phyloP scores from a whole-genome alignment of 2,888 invertebrate genomes.

The Drosophila kanekoi region DNA sequence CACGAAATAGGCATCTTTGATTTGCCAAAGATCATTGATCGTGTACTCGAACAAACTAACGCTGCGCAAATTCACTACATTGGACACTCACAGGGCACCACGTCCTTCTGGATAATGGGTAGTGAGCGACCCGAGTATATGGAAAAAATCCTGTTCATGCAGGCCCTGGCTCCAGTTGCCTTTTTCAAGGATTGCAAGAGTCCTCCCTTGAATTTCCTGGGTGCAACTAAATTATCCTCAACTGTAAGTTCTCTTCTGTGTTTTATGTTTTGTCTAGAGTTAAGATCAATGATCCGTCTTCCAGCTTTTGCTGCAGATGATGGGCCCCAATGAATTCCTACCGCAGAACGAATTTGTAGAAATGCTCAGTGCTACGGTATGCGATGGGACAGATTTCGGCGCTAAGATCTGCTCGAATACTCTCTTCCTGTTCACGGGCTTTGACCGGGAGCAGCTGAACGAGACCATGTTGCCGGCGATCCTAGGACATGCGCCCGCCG shows the following conservation, averaged over 20 bases:
- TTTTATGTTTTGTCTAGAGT: background rate
- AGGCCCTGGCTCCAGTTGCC: conserved; percentile 90
- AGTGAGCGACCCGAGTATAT: conserved; percentile 89
- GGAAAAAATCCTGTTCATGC: conserved; percentile 88
- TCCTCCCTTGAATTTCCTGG: conserved; percentile 85
- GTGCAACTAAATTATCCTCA: conserved; percentile 73
- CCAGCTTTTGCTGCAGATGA: conserved; percentile 74
- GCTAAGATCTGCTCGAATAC: conserved; percentile 88
- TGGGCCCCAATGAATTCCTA: conserved; percentile 87
- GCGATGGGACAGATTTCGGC: conserved; percentile 86
- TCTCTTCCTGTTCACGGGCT: conserved; percentile 89
- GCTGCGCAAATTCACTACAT: conserved; percentile 89
- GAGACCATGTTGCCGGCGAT: conserved; percentile 89
- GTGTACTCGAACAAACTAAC: conserved; percentile 87
- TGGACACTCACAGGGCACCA: conserved; percentile 93
- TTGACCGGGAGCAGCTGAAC: conserved; percentile 86
- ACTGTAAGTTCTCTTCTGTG: conserved; percentile 82
- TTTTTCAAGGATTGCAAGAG: conserved; percentile 87
- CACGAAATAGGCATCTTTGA: conserved; percentile 91
- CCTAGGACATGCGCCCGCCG: conserved; percentile 89
- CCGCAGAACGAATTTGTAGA: conserved; percentile 87
- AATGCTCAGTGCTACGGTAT: conserved; percentile 86
- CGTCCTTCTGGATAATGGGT: conserved; percentile 89
- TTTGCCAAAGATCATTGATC: conserved; percentile 92
- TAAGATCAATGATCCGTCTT: background rate